A percentile compares a stretch with the other conserved stretches of the same genome.
phyloP scores from a whole-genome alignment of 2,888 invertebrate genomes.

The Eristalis intricaria region DNA sequence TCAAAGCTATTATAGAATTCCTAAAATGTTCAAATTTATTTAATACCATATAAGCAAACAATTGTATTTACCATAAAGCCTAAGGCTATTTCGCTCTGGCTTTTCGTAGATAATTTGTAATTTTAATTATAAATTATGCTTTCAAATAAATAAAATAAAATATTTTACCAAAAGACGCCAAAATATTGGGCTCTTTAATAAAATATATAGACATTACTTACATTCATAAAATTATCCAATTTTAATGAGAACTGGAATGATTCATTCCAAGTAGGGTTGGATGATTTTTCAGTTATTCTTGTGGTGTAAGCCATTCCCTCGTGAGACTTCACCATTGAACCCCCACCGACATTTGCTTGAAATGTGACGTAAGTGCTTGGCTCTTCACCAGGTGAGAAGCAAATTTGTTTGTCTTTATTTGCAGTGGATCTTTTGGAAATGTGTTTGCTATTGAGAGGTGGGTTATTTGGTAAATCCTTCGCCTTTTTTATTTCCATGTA shows the following conservation, averaged over 20 bases:
- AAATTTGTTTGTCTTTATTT: conserved; percentile 75
- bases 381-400: conserved; percentile 80
- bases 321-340: conserved; percentile 77
- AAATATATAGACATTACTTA: conserved; percentile 78
- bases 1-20: no score
- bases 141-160: not conserved
- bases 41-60: no score
- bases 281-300: conserved; percentile 82
- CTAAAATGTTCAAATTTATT: no score
- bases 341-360: conserved; percentile 80
- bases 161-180: not conserved
- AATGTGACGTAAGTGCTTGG: conserved; percentile 85
- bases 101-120: no score
- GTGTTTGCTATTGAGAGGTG: conserved; percentile 74
- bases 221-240: conserved; percentile 82
- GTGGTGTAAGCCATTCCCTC: conserved; percentile 82
- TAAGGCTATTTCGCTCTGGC: no score
- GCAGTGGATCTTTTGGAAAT: conserved; percentile 74
- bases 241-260: conserved; percentile 82
- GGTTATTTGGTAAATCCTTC: conserved; percentile 82
- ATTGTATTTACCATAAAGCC: no score
- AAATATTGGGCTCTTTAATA: not conserved
- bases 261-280: conserved; percentile 84
- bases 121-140: no score
- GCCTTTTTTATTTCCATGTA: conserved; percentile 83